phyloP scores from a whole-genome alignment of 2,797 vertebrate species.

The Alosa sapidissima region DNA sequence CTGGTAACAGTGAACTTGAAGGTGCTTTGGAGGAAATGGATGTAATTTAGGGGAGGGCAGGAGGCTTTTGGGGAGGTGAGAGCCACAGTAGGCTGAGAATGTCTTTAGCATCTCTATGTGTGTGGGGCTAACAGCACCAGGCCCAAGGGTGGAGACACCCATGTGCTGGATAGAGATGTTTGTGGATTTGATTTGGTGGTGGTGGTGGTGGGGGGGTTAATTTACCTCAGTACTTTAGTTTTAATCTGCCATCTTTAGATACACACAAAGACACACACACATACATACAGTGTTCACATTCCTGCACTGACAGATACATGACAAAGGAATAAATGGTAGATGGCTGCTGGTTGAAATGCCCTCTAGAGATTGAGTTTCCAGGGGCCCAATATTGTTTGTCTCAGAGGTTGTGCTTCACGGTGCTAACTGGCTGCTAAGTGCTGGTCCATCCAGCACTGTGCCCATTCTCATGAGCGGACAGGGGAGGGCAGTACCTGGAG shows the following conservation, averaged over 20 bases:
- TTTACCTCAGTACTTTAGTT: not conserved
- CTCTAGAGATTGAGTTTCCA: not conserved
- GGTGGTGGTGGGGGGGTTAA: conserved; percentile 40
- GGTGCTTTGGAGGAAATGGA: conserved; percentile 7
- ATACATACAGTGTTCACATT: not conserved
- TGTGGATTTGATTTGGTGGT: conserved; percentile 51
- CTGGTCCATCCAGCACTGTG: conserved; percentile 51
- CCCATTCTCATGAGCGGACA: not conserved
- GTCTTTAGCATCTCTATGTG: conserved; percentile 48
- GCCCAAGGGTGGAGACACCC: conserved; percentile 39
- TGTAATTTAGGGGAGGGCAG: not conserved
- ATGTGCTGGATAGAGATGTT: not conserved
- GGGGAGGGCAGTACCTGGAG: conserved; percentile 21
- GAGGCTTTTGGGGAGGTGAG: not conserved
- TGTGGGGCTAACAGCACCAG: conserved; percentile 25
- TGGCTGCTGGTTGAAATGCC: not conserved
- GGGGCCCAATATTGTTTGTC: not conserved
- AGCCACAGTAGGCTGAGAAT: not conserved
- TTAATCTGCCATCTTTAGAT: not conserved
- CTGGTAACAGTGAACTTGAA: not conserved
- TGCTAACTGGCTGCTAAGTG: conserved; percentile 78
- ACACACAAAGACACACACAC: not conserved
- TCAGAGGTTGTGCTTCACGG: conserved; percentile 50
- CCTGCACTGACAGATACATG: not conserved
- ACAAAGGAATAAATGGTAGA: not conserved